Evolutionary conservation across 2,113 vertebrate species (phyloP), one percentile per base, ranked within the genome.

Genomic region (Rhinoptilus africanus): DNA sequence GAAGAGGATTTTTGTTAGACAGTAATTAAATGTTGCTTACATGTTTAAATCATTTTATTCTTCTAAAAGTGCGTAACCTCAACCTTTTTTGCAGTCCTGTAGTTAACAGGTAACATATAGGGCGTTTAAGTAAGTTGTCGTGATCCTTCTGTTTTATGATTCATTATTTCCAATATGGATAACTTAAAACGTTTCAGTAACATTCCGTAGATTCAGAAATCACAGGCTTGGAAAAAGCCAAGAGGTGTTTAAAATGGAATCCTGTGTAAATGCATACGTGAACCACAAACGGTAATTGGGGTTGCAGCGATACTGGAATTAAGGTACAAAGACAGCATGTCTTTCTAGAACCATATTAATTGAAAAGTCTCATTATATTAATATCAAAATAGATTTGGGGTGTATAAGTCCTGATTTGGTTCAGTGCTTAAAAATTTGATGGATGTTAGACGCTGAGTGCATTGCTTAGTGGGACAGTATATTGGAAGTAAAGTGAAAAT

Each of bases 231-330:
- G 62, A 43, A 56, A 15, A 48, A 54, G 27, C 34, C 30, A 23
- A 57, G 39, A 57, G 4, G 7, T 51, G 2, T 77, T 89, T 45
- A 66, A 62, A 59, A 34, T 54, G 5, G 4, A 17, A 18, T 80
- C 18, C 53, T 72, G 0, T 23, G 26, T 59, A 54, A 59, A n/a
- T 51, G 6, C 0, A 0, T 47, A 23, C 20, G 32, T 34, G 14
- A n/a, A 12, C 50, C 24, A n/a, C 50, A 41, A 57, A 35, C 32
- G 27, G 22, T 47, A 63, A 12, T 27, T 39, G 47, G 35, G 30
- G 14, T 34, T 80, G 48, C 7, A 11, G 21, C 9, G 4, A 6
- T 37, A 9, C 34, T 68, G 19, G 22, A 32, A 7, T 53, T 57
- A 17, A 34, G 41, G 53, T 51, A 15, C 39, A 14, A 64, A 39